Base-by-base conservation (phyloP, 2,888 invertebrate species). In the Dryomyza anilis region DNA sequence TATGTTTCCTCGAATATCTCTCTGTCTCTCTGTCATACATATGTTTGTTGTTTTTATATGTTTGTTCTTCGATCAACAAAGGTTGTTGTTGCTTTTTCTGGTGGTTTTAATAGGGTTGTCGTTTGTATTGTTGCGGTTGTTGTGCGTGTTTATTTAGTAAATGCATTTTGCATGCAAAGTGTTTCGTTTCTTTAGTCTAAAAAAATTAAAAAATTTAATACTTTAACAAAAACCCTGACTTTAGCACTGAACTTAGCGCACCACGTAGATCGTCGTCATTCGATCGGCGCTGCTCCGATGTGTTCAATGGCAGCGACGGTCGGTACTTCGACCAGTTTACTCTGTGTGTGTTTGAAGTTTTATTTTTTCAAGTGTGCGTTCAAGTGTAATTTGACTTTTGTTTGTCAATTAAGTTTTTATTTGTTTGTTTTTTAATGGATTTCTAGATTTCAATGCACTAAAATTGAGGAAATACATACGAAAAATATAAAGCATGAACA, bases 81-180 rank as follows among this genome's bases (percentile, higher is more conserved):
- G 14, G 8, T 53, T 53, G 16, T 53, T 14, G 19, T 14, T 55
- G 19, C 36, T 36, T 33, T n/a, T 55, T 30, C 21, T 55, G 7
- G 8, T 50, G 21, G 21, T 50, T 50, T 2, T 39, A 3, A 39
- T n/a, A 39, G 8, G 12, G 25, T 33, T 30, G n/a, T 2, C 10
- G 23, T 57, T 39, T 19, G n/a, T 25, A 16, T 43, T 39, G 12
- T 29, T 21, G 43, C 6, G 0, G 5, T 45, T 45, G 19, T 29
- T 5, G 25, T 48, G 59, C 29, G 53, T 61, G 16, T 53, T 61
- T 53, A 21, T 46, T 53, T 19, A 25, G n/a, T 53, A 61, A 61
- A 61, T 61, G 61, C 61, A 53, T 29, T 61, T 53, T 61, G 61
- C 52, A 53, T 53, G 53, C 61, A n/a, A 61, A 53, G 53, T 33